Conservation (phyloP, 2,888 invertebrate genomes). For the Nemotelus pantherinus region DNA sequence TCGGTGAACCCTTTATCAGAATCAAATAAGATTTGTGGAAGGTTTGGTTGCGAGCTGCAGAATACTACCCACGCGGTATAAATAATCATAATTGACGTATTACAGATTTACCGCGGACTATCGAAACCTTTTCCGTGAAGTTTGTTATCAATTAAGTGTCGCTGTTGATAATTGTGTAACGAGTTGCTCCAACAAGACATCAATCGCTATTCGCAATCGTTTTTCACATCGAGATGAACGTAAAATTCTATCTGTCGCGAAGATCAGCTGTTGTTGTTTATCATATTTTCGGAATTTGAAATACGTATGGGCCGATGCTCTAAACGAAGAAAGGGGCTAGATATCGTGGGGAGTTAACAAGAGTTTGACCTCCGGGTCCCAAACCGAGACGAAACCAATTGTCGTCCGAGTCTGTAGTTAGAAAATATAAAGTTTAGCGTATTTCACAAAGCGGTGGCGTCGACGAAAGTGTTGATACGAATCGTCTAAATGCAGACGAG, state of each 20-base stretch:
- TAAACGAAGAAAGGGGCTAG: constrained; percentile 7
- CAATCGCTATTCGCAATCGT: not conserved
- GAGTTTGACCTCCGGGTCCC: constrained; percentile 49
- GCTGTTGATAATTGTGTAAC: constrained; percentile 1
- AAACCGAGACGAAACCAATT: not conserved
- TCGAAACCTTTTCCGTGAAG: too few species aligned
- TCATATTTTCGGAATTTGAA: constrained; percentile 23
- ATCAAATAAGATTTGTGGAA: too few species aligned
- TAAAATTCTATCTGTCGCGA: not conserved
- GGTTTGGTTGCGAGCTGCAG: too few species aligned
- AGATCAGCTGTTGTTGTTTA: constrained; percentile 48
- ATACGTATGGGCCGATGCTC: constrained; percentile 11
- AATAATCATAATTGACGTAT: too few species aligned
- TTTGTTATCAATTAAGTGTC: not conserved
- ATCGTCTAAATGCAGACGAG: constrained; percentile 25
- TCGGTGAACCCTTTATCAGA: constrained; percentile 23
- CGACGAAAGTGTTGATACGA: too few species aligned
- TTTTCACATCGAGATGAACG: constrained; percentile 10
- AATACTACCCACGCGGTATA: too few species aligned
- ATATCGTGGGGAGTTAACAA: constrained; percentile 2
- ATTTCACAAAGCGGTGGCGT: too few species aligned
- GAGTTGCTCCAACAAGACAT: not conserved
- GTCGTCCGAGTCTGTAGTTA: too few species aligned
- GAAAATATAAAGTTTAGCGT: too few species aligned
- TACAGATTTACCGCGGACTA: too few species aligned